These are phyloP conservation scores for Cyclopterus lumpus DNA, from an alignment of 2,797 vertebrate genomes.

Conservation along the genomic window DNA sequence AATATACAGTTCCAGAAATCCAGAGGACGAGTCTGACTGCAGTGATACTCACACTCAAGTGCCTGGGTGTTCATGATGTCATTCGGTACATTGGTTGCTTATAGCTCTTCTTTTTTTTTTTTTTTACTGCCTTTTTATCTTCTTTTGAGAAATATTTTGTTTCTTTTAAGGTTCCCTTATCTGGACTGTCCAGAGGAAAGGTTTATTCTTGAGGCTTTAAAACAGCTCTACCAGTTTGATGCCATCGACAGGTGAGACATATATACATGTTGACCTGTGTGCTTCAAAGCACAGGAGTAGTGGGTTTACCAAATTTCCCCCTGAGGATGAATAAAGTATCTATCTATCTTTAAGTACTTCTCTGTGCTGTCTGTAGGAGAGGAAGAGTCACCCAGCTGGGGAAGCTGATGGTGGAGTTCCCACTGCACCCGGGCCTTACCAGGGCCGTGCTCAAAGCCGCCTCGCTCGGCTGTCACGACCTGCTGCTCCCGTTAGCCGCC, in stretches of 20 bases:
- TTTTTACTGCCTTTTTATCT: neutral
- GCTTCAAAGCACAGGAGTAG: neutral
- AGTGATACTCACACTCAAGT: slow-evolving; percentile 95
- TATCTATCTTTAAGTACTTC: neutral
- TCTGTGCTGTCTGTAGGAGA: slow-evolving; percentile 79
- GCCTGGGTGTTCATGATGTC: slow-evolving; percentile 95
- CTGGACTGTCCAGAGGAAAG: slow-evolving; percentile 94
- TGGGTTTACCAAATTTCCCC: neutral
- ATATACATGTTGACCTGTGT: neutral
- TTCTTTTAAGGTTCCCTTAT: slow-evolving; percentile 90
- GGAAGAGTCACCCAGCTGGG: slow-evolving; percentile 92
- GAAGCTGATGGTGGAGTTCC: slow-evolving; percentile 94
- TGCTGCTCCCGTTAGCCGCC: slow-evolving; percentile 95
- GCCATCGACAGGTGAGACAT: slow-evolving; percentile 93
- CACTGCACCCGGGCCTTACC: slow-evolving; percentile 91
- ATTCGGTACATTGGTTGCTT: slow-evolving; percentile 86
- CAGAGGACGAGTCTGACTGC: slow-evolving; percentile 93
- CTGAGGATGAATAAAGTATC: no score
- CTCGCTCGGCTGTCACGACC: slow-evolving; percentile 88
- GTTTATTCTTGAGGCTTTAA: slow-evolving; percentile 94
- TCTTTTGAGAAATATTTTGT: neutral
- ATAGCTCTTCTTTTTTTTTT: neutral
- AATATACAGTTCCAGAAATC: slow-evolving; percentile 96
- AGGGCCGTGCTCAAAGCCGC: slow-evolving; percentile 93
- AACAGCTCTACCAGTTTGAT: slow-evolving; percentile 94